Conservation (phyloP, 2,888 invertebrate species). For the Andricus curvator region DNA sequence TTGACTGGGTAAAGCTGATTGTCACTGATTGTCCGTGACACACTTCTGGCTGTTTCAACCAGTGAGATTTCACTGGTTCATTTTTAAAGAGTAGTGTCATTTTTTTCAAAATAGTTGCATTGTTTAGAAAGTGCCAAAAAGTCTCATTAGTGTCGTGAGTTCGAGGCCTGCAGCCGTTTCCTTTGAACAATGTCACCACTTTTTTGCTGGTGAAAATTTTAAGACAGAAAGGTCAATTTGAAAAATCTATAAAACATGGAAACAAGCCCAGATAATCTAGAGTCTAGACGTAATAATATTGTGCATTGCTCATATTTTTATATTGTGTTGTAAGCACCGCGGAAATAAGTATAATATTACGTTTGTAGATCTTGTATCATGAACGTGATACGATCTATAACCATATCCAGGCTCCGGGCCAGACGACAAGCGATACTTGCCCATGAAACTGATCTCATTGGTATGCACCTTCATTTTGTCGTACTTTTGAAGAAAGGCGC, state of each 20-base stretch:
- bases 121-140: too few species aligned
- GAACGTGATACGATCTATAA: neutral
- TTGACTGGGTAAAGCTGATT: too few species aligned
- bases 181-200: too few species aligned
- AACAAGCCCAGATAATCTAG: neutral
- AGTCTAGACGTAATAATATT: neutral
- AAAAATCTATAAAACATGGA: neutral
- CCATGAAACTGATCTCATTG: neutral
- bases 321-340: neutral
- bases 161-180: too few species aligned
- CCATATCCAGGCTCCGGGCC: neutral
- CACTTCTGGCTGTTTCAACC: too few species aligned
- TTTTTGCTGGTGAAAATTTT: too few species aligned
- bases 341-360: neutral
- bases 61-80: too few species aligned
- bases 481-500: too few species aligned
- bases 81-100: too few species aligned
- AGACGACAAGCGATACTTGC: neutral
- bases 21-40: too few species aligned
- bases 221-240: neutral
- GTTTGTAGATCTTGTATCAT: neutral
- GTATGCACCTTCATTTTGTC: neutral
- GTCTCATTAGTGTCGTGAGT: too few species aligned
- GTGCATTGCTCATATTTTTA: neutral
- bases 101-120: too few species aligned